A percentile compares a stretch with the other conserved stretches of the same genome.
Conservation (phyloP, 2,113 vertebrate species). For the Gymnobelideus leadbeateri region DNA sequence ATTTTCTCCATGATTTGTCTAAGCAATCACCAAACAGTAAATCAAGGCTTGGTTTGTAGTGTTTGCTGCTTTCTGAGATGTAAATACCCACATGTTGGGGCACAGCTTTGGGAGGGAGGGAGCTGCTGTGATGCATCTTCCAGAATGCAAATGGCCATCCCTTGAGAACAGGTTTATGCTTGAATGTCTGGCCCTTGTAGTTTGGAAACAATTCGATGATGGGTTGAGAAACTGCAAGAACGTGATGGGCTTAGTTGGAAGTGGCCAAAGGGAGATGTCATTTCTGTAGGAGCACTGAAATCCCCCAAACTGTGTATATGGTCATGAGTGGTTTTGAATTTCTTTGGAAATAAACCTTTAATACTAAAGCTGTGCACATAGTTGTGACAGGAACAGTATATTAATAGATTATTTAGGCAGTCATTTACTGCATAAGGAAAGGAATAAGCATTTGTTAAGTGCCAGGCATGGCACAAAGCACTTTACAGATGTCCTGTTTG, state of each 20-base stretch:
- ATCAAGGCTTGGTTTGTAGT: no score
- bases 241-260: neutral
- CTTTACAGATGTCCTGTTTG: no score
- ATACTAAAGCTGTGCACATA: neutral
- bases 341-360: neutral
- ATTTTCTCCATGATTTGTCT: neutral
- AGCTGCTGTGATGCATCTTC: neutral
- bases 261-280: no score
- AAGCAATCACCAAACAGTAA: neutral
- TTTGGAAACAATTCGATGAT: neutral
- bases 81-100: neutral
- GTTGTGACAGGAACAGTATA: neutral
- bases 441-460: neutral
- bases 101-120: neutral
- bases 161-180: neutral
- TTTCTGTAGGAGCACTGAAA: neutral
- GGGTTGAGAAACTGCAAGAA: neutral
- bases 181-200: neutral
- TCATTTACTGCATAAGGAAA: neutral
- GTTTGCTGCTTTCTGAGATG: neutral
- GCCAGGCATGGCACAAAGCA: no score
- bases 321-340: neutral
- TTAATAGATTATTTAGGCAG: neutral
- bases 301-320: neutral
- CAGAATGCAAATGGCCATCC: no score